These are phyloP conservation scores for Heliconius sara DNA, from an alignment of 2,888 invertebrate genomes.

Conservation along the genomic window DNA sequence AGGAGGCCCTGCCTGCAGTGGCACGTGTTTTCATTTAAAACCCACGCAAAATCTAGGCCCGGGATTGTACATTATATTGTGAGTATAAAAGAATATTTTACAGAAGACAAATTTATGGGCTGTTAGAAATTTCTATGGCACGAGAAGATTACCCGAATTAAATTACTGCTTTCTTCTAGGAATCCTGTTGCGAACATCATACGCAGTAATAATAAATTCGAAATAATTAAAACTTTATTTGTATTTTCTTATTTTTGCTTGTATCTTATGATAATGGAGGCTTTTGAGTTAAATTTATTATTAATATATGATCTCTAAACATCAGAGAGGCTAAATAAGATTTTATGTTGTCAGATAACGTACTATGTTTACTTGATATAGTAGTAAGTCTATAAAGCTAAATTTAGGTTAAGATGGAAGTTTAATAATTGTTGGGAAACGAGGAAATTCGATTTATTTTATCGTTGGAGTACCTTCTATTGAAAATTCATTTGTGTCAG, in stretches of 20 bases:
- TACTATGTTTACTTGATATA: too few relatives aligned
- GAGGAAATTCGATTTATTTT: constrained; percentile 33
- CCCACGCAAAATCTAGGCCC: constrained; percentile 50
- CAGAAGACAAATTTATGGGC: constrained; percentile 18
- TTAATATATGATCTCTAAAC: background rate
- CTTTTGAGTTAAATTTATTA: background rate
- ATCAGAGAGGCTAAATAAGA: background rate
- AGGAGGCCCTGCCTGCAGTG: constrained; percentile 53
- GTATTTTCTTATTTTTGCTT: background rate
- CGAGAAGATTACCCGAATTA: background rate
- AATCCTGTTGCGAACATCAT: background rate
- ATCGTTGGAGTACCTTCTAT: constrained; percentile 21
- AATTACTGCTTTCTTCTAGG: constrained; percentile 19
- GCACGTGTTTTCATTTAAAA: constrained; percentile 64
- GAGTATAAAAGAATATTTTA: constrained; percentile 42
- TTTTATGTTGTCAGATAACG: background rate
- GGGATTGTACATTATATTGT: constrained; percentile 47
- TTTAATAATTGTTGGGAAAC: constrained; percentile 9
- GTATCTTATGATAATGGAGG: background rate
- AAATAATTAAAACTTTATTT: background rate
- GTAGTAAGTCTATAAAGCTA: background rate
- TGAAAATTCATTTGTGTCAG: constrained; percentile 37
- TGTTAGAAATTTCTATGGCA: constrained; percentile 6
- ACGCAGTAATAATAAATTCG: background rate
- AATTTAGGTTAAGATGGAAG: background rate